phyloP scores from a whole-genome alignment of 2,113 vertebrate genomes.

The Gulo gulo region DNA sequence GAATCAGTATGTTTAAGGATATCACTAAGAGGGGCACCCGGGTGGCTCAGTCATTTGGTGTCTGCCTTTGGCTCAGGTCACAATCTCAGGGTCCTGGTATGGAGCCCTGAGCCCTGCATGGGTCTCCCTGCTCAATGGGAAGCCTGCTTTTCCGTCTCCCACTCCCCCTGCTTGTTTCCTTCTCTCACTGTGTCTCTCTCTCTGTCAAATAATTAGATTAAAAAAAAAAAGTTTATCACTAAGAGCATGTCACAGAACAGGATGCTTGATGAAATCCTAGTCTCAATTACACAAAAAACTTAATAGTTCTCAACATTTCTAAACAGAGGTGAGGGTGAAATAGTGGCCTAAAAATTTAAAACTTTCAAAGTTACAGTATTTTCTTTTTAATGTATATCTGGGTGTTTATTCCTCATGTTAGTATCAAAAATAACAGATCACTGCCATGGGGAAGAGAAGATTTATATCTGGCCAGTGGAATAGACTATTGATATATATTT shows the following conservation, averaged over 20 bases:
- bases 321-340: neutral
- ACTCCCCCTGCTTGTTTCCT: too few relatives aligned
- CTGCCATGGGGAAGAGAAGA: neutral
- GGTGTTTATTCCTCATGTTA: neutral
- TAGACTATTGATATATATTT: neutral
- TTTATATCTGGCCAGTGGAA: neutral
- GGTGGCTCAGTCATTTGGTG: too few relatives aligned
- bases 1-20: neutral
- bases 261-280: neutral
- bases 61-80: too few relatives aligned
- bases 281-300: neutral
- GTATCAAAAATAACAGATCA: neutral
- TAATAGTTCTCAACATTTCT: neutral
- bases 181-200: too few relatives aligned
- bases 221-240: too few relatives aligned
- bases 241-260: neutral
- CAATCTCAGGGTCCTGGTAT: too few relatives aligned
- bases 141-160: too few relatives aligned
- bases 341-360: neutral
- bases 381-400: neutral
- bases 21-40: neutral
- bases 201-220: too few relatives aligned
- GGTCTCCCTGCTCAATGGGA: too few relatives aligned
- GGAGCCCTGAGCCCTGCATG: too few relatives aligned
- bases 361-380: neutral